phyloP scores from a whole-genome alignment of 2,113 vertebrate species.

The Corythoichthys intestinalis region DNA sequence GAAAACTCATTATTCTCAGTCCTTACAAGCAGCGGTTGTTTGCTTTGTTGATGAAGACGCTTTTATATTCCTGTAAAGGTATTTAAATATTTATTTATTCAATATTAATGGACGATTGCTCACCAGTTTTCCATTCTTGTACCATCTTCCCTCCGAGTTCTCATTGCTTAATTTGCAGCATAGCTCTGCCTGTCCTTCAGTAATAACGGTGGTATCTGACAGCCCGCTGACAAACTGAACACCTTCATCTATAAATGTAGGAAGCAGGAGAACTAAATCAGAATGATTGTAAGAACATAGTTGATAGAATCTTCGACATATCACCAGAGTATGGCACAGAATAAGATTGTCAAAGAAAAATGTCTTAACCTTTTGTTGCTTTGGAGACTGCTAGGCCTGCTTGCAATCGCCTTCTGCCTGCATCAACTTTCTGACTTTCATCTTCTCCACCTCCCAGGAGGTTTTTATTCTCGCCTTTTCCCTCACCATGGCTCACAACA shows the following conservation, averaged over 20 bases:
- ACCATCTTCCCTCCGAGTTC: constrained; percentile 74
- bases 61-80: background rate
- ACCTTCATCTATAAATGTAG: constrained; percentile 53
- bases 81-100: background rate
- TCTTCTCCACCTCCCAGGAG: constrained; percentile 18
- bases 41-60: background rate
- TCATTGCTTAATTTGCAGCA: constrained; percentile 76
- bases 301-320: too few relatives aligned
- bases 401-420: constrained; percentile 17
- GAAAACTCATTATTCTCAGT: constrained; percentile 3
- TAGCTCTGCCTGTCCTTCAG: constrained; percentile 70
- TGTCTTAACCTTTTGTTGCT: constrained; percentile 43
- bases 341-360: background rate
- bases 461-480: constrained; percentile 27
- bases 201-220: constrained; percentile 61
- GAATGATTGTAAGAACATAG: background rate
- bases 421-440: constrained; percentile 21
- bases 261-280: background rate
- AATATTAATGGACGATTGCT: constrained; percentile 6
- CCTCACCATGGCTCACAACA: constrained; percentile 14
- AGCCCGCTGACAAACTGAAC: constrained; percentile 76
- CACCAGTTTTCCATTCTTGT: constrained; percentile 83
- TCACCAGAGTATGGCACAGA: too few relatives aligned
- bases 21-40: background rate
- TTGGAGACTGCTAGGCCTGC: constrained; percentile 46